Evolutionary conservation across 2,797 vertebrate genomes (phyloP).

Genomic region (Chiloscyllium punctatum): DNA sequence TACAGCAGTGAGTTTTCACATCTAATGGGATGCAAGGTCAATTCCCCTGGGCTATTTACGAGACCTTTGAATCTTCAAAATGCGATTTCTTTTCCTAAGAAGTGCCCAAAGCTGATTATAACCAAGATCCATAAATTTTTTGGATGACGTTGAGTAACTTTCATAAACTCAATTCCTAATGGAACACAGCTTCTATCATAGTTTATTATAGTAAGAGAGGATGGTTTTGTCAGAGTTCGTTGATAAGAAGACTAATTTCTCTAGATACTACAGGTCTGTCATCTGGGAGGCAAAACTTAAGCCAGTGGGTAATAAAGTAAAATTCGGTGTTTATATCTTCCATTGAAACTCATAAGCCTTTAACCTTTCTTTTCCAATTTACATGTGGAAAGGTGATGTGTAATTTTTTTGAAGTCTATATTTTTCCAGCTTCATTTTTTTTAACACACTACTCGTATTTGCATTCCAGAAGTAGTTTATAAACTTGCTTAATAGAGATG

Average conservation of each 20-base stretch:
- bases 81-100: slow-evolving; percentile 70
- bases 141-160: slow-evolving; percentile 67
- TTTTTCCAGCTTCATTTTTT: background rate
- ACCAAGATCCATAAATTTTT: slow-evolving; percentile 79
- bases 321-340: slow-evolving; percentile 35
- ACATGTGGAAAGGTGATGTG: background rate
- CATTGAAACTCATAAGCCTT: background rate
- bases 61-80: slow-evolving; percentile 72
- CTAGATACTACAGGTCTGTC: slow-evolving; percentile 27
- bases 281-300: slow-evolving; percentile 33
- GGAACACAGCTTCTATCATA: slow-evolving; percentile 48
- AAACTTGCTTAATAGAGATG: background rate
- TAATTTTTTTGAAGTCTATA: background rate
- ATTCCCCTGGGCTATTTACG: slow-evolving; percentile 78
- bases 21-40: slow-evolving; percentile 70
- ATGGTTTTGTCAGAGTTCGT: slow-evolving; percentile 22
- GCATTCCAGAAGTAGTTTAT: background rate
- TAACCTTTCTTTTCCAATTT: background rate
- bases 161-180: slow-evolving; percentile 67
- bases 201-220: slow-evolving; percentile 39
- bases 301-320: slow-evolving; percentile 29
- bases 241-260: slow-evolving; percentile 38
- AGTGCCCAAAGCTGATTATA: slow-evolving; percentile 80
- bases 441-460: background rate
- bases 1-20: slow-evolving; percentile 48